Base-by-base conservation (phyloP, 1,140 invertebrate species). In the Pomacea maculata region DNA sequence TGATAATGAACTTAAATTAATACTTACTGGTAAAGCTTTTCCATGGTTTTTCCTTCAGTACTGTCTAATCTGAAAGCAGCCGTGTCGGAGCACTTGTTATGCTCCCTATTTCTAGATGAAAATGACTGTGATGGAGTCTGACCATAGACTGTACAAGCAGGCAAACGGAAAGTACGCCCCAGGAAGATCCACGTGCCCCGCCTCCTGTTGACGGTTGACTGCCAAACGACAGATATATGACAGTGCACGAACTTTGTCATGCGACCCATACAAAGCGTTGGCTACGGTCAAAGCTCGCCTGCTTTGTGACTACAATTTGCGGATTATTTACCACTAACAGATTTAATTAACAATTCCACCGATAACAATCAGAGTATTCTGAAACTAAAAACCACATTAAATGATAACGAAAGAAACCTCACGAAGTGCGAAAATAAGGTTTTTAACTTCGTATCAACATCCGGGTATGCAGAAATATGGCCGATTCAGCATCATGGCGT, bases 1-100 rank as follows among this genome's bases (percentile, higher is more conserved):
- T 54, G 19, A 45, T 29, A 73, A 12, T 21, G 54, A 68, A 78
- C 76, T 25, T 25, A 25, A 25, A 25, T 25, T 25, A 25, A 25
- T 25, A 25, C 25, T 78, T 78, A 78, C 76, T 63, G 64, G 19
- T 64, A 78, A 15, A 78, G 63, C 15, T 54, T 67, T 1, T 78
- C 64, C 76, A 78, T 78, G 76, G 25, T 11, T 78, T 52, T 78
- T 67, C 57, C 29, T n/a, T n/a, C 54, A 12, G 54, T 11, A n/a
- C 21, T 11, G 11, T 12, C 11, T 70, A 15, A 21, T 34, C n/a
- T n/a, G 11, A 25, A 21, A 15, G 67, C 67, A 70, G 21, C n/a
- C 11, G 11, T n/a, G 14, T 21, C 12, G 11, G 21, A 8, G 12
- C 1, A 34, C 21, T n/a, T n/a, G 29, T 21, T 25, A 6, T 70